phyloP scores from a whole-genome alignment of 2,888 invertebrate species.

The Athripsodes cinereus region DNA sequence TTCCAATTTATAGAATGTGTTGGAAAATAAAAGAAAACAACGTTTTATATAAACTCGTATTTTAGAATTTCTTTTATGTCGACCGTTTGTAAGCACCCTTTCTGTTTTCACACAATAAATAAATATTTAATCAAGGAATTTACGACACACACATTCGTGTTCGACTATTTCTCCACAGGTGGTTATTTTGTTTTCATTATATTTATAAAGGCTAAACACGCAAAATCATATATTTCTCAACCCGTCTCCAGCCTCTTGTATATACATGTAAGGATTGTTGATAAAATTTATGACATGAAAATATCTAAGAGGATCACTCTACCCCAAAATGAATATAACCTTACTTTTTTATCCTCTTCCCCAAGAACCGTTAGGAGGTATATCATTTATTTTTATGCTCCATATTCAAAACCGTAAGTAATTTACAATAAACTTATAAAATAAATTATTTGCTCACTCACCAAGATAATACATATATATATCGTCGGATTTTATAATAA shows the following conservation, averaged over 20 bases:
- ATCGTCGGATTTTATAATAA: no score
- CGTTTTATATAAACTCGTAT: no score
- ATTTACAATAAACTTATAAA: neutral
- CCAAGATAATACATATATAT: no score
- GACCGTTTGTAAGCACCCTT: neutral
- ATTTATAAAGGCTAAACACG: constrained; percentile 1
- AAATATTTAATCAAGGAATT: constrained; percentile 2
- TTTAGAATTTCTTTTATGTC: no score
- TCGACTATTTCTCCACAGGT: neutral
- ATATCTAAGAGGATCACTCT: neutral
- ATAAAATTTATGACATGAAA: neutral
- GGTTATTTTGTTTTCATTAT: neutral
- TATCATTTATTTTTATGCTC: neutral
- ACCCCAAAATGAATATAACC: neutral
- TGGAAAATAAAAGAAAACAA: no score
- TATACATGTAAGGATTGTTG: neutral
- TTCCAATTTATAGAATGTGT: no score
- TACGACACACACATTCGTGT: neutral
- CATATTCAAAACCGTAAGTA: neutral
- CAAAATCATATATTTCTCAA: constrained; percentile 1
- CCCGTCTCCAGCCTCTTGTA: neutral
- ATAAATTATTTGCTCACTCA: neutral
- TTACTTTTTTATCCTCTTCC: neutral
- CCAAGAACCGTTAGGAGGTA: neutral
- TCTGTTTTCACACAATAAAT: constrained; percentile 1